Evolutionary conservation across 2,113 vertebrate species (phyloP).

Genomic region (Lampris megalopsis): DNA sequence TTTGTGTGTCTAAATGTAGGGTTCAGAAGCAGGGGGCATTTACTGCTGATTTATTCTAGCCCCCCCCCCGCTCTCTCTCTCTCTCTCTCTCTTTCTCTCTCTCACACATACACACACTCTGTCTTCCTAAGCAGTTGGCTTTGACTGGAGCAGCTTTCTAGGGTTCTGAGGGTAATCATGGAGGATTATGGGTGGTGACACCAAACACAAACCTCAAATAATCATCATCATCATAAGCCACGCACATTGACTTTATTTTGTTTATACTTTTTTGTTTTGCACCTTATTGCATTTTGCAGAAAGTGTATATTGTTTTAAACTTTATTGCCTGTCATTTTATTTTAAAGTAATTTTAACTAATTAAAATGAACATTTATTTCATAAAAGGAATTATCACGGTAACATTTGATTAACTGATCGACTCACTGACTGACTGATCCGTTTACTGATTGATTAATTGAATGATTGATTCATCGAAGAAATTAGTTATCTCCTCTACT

Average conservation of each 20-base stretch:
- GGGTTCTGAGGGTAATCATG: slow-evolving; percentile 16
- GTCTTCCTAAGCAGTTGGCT: slow-evolving; percentile 16
- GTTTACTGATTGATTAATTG: too few species aligned
- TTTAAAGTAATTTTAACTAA: too few species aligned
- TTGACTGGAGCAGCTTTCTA: slow-evolving; percentile 25
- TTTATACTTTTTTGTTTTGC: not conserved
- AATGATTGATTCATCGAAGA: too few species aligned
- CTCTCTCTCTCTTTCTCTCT: not conserved
- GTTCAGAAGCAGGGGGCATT: not conserved
- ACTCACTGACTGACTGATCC: too few species aligned
- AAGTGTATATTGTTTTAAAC: not conserved
- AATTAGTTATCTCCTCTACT: too few species aligned
- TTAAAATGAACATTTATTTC: too few species aligned
- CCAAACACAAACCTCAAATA: not conserved
- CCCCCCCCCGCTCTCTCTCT: not conserved
- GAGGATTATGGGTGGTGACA: slow-evolving; percentile 19
- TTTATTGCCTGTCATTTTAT: too few species aligned
- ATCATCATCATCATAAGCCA: not conserved
- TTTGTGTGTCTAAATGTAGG: not conserved
- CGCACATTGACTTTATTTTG: not conserved
- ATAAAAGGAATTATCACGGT: too few species aligned
- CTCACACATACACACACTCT: not conserved
- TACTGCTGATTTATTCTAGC: slow-evolving; percentile 11
- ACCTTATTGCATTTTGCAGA: too few species aligned
- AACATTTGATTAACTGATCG: too few species aligned